Evolutionary conservation across 2,888 invertebrate species (phyloP), one percentile per base, ranked within the genome.

Genomic region (Trichopoda pennipes): DNA sequence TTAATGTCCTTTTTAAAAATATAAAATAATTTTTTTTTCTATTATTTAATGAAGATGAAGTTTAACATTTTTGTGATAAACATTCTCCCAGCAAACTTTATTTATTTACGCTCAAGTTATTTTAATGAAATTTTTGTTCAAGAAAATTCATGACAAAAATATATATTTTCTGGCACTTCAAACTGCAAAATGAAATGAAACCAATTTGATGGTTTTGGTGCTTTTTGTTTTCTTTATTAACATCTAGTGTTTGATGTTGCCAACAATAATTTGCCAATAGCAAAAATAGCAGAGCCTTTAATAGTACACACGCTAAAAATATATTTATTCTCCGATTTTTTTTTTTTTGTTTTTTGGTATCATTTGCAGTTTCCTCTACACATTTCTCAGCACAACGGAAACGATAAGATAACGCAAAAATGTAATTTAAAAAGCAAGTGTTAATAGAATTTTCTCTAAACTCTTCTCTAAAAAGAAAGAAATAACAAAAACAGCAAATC

Each of bases 371-470:
- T 78, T 73, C 78, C 72, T 58, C 55, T 70, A 32, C 44, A 63
- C 44, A 63, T 70, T 70, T 63, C 49, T 73, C 32, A 12, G 4
- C 19, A 58, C 55, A 81, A 78, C 78, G 81, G 81, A 81, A 78
- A 55, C 81, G 74, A 55, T 78, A 78, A 81, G 81, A 81, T 81
- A 81, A 74, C 81, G 81, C 28, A 69, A 60, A 74, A 81, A 81
- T 81, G 78, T 78, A 81, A 81, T 81, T 78, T 81, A 81, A 81
- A 66, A 81, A 66, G 74, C 78, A 78, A 78, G 81, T 81, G 81
- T 81, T 81, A 78, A 81, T 81, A 81, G 78, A 81, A 81, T 81
- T 81, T 70, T 74, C 53, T 56, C 35, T 17, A 56, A 56, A 51
- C 72, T 72, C 53, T n/a, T 61, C 60, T 56, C 23, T 28, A 2